These are phyloP conservation scores for Lemur catta DNA, from an alignment of 2,797 vertebrate genomes.

Conservation along the genomic window DNA sequence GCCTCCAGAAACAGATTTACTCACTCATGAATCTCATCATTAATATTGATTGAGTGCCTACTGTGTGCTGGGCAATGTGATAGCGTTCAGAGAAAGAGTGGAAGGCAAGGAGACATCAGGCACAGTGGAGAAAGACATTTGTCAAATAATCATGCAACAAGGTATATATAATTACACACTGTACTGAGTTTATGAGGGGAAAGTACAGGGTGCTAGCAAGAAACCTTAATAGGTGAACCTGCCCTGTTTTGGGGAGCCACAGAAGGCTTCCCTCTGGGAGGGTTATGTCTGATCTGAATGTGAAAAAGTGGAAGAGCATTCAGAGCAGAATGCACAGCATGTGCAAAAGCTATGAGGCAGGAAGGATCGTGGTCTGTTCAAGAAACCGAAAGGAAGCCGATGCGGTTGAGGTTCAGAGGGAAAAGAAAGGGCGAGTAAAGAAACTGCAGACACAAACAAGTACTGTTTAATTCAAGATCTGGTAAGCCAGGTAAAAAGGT, in stretches of 20 bases:
- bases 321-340: not conserved
- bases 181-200: not conserved
- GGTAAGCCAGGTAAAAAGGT: not conserved
- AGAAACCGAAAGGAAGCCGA: not conserved
- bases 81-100: not conserved
- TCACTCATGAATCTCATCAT: not conserved
- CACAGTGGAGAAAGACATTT: not conserved
- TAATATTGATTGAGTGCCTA: not conserved
- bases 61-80: not conserved
- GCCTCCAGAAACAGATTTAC: not conserved
- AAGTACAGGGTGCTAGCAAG: not conserved
- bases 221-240: not conserved
- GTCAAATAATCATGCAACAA: not conserved
- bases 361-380: not conserved
- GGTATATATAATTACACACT: not conserved
- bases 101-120: not conserved
- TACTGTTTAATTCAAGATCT: not conserved
- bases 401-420: not conserved
- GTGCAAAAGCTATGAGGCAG: not conserved
- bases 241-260: not conserved
- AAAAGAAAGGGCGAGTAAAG: not conserved
- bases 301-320: not conserved
- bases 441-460: not conserved
- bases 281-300: not conserved
- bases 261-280: not conserved